phyloP scores from a whole-genome alignment of 2,888 invertebrate genomes.

The Spicauda simplicius region DNA sequence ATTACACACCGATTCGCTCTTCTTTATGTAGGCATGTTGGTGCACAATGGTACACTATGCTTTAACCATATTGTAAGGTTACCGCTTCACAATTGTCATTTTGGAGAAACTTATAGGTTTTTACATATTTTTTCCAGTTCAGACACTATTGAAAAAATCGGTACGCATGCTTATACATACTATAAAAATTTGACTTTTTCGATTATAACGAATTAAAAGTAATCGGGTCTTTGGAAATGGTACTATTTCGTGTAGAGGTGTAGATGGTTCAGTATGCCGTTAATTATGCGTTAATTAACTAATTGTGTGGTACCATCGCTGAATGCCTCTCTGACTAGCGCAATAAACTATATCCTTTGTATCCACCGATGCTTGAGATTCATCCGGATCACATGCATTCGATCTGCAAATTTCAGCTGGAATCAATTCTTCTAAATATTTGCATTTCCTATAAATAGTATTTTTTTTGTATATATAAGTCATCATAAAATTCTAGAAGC shows the following conservation, averaged over 20 bases:
- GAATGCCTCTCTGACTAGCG: constrained; percentile 14
- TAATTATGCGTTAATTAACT: not conserved
- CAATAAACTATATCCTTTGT: not conserved
- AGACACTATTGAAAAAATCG: constrained; percentile 68
- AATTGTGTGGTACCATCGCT: constrained; percentile 17
- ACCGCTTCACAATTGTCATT: constrained; percentile 49
- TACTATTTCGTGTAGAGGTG: constrained; percentile 9
- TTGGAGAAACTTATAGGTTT: constrained; percentile 55
- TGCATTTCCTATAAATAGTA: no score
- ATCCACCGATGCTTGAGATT: no score
- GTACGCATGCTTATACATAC: constrained; percentile 70
- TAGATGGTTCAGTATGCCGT: not conserved
- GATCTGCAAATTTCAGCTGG: constrained; percentile 7
- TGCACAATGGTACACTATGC: constrained; percentile 64
- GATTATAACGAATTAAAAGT: constrained; percentile 9
- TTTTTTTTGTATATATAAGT: no score
- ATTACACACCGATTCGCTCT: constrained; percentile 59
- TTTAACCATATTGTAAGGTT: constrained; percentile 53
- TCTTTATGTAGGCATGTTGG: constrained; percentile 72
- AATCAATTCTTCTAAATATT: not conserved
- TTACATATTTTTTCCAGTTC: constrained; percentile 69
- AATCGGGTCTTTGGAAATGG: constrained; percentile 22
- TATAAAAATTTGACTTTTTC: constrained; percentile 18
- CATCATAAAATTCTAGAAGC: not conserved
- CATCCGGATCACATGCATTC: constrained; percentile 1